These are phyloP conservation scores for Heliconius erato DNA, from an alignment of 2,888 invertebrate species.

Conservation along the genomic window DNA sequence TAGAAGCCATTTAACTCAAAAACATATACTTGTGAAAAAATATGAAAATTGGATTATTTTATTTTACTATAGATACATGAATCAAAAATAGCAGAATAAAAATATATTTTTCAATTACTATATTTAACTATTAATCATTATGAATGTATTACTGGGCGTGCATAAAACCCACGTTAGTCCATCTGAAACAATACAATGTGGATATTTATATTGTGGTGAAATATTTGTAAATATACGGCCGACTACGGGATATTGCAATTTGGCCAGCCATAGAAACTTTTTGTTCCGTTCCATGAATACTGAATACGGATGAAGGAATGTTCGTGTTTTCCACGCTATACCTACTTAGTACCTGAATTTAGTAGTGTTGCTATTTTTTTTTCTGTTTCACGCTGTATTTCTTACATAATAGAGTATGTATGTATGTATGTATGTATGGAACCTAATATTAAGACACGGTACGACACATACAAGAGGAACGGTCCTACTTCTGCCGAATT, in stretches of 20 bases:
- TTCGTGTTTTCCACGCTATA: background rate
- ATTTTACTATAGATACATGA: background rate
- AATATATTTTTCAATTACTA: background rate
- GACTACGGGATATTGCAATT: conserved; percentile 60
- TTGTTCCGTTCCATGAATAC: conserved; percentile 47
- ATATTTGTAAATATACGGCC: conserved; percentile 32
- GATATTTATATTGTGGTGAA: conserved; percentile 33
- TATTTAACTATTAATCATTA: conserved; percentile 1
- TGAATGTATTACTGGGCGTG: background rate
- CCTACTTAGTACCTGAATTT: background rate
- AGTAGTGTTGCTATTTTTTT: background rate
- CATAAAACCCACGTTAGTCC: conserved; percentile 11
- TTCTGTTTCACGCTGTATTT: too few species aligned
- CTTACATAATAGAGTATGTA: too few species aligned
- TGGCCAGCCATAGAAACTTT: conserved; percentile 55
- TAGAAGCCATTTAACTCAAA: background rate
- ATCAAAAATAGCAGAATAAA: background rate
- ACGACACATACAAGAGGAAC: too few species aligned
- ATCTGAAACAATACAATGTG: conserved; percentile 24
- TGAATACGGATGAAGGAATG: conserved; percentile 29
- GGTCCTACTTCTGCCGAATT: too few species aligned
- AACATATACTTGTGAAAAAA: background rate
- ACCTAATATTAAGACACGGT: too few species aligned
- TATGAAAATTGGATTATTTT: background rate
- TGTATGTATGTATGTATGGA: too few species aligned